phyloP scores from a whole-genome alignment of 1,140 invertebrate species.

The Procambarus virginalis region DNA sequence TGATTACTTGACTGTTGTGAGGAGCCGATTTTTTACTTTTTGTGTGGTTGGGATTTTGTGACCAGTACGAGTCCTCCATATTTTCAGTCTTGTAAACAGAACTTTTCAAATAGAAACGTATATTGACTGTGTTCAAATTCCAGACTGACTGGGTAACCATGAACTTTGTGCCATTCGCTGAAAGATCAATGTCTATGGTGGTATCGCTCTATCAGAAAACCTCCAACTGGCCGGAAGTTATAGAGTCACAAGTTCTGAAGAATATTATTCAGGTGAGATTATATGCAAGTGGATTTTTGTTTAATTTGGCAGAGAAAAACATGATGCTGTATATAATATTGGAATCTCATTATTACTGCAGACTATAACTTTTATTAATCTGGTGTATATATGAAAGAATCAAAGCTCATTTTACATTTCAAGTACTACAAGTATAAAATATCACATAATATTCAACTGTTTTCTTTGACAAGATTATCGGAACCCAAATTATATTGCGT shows the following conservation, averaged over 20 bases:
- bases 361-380: background rate
- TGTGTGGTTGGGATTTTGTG: too few relatives aligned
- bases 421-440: background rate
- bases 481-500: background rate
- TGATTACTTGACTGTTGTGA: too few relatives aligned
- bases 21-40: too few relatives aligned
- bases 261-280: constrained; percentile 81
- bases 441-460: background rate
- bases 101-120: background rate
- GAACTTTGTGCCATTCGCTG: constrained; percentile 92
- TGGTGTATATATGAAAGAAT: too few relatives aligned
- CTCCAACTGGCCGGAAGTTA: constrained; percentile 83
- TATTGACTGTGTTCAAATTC: constrained; percentile 70
- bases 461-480: background rate
- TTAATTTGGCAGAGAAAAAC: background rate
- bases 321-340: background rate
- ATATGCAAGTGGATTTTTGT: background rate
- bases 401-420: too few relatives aligned
- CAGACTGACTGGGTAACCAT: constrained; percentile 86
- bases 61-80: too few relatives aligned
- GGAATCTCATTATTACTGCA: background rate
- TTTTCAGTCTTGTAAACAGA: background rate
- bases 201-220: constrained; percentile 89
- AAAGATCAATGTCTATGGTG: constrained; percentile 87
- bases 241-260: constrained; percentile 84